phyloP scores from a whole-genome alignment of 2,113 vertebrate genomes.

The Zingel zingel region DNA sequence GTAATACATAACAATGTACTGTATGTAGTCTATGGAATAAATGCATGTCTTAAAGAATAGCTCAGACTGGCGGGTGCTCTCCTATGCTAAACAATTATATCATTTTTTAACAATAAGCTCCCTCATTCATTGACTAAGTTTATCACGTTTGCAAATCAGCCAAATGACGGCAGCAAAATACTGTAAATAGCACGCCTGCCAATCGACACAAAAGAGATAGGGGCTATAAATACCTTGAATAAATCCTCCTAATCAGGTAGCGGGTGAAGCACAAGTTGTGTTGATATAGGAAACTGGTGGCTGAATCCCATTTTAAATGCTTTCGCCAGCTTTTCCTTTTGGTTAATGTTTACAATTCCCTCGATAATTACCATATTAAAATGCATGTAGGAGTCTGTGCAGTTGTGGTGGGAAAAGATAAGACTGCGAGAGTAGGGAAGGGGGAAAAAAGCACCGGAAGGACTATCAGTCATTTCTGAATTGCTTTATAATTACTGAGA shows the following conservation, averaged over 20 bases:
- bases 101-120: conserved; percentile 36
- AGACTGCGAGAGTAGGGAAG: conserved; percentile 53
- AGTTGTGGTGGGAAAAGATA: conserved; percentile 76
- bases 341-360: conserved; percentile 72
- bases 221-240: conserved; percentile 73
- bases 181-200: conserved; percentile 66
- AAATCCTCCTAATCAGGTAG: conserved; percentile 71
- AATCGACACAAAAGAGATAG: conserved; percentile 62
- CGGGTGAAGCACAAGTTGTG: conserved; percentile 51
- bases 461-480: conserved; percentile 77
- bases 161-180: conserved; percentile 62
- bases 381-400: conserved; percentile 74
- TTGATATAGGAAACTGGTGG: conserved; percentile 61
- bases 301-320: conserved; percentile 74
- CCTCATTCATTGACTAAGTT: conserved; percentile 35
- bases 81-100: conserved; percentile 30
- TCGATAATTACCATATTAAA: conserved; percentile 80
- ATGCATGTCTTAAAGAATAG: conserved; percentile 3
- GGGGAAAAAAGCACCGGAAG: conserved; percentile 52
- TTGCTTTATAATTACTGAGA: conserved; percentile 82
- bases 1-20: conserved; percentile 34
- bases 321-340: conserved; percentile 69
- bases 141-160: conserved; percentile 61
- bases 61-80: conserved; percentile 6
- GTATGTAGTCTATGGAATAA: conserved; percentile 1